Evolutionary conservation across 1,140 invertebrate genomes (phyloP).

Genomic region (Acromyrmex charruanus): DNA sequence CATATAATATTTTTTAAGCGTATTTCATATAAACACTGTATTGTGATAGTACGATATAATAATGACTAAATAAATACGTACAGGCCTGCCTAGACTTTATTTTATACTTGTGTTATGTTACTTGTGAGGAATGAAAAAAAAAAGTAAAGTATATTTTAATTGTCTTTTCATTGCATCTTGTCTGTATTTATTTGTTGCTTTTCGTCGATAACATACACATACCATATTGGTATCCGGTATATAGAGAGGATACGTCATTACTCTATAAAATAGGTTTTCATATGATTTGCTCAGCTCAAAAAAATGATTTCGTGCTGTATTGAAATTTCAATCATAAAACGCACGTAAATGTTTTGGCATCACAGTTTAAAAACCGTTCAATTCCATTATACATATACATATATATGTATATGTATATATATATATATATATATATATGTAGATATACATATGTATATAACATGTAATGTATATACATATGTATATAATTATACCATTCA

Average conservation of each 20-base stretch:
- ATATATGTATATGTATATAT: no score
- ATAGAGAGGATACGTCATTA: slow-evolving; percentile 78
- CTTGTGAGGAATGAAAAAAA: slow-evolving; percentile 62
- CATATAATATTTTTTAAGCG: slow-evolving; percentile 72
- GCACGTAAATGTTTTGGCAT: slow-evolving; percentile 82
- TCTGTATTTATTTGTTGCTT: slow-evolving; percentile 78
- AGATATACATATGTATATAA: not conserved
- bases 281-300: slow-evolving; percentile 66
- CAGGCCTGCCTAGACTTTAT: slow-evolving; percentile 63
- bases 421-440: not conserved
- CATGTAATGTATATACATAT: no score
- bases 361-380: slow-evolving; percentile 84
- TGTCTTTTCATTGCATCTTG: slow-evolving; percentile 73
- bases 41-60: slow-evolving; percentile 82
- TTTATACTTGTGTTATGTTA: slow-evolving; percentile 62
- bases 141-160: slow-evolving; percentile 67
- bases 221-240: slow-evolving; percentile 74
- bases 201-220: slow-evolving; percentile 77
- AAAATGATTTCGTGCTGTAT: slow-evolving; percentile 60
- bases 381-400: not conserved
- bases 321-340: slow-evolving; percentile 74
- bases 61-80: slow-evolving; percentile 70
- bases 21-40: slow-evolving; percentile 82
- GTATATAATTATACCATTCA: slow-evolving; percentile 16
- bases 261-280: slow-evolving; percentile 81